Evolutionary conservation across 1,140 invertebrate species (phyloP).

Genomic region (Monochamus saltuarius): DNA sequence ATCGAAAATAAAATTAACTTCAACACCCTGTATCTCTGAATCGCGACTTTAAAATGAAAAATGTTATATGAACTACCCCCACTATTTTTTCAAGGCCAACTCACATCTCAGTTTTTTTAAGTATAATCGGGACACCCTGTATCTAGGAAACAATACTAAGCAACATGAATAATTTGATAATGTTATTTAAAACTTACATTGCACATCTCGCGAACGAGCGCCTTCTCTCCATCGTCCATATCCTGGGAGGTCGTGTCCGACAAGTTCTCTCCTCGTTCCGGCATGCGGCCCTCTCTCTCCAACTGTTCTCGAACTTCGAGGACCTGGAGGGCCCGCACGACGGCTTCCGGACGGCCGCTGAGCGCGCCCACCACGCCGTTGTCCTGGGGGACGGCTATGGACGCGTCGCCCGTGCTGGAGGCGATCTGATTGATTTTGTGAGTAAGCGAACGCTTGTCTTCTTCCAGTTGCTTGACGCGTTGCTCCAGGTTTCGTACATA

Average conservation of each 20-base stretch:
- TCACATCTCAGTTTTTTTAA: too few relatives aligned
- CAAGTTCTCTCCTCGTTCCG: conserved; percentile 49
- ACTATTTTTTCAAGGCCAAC: too few relatives aligned
- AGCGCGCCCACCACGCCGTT: conserved; percentile 53
- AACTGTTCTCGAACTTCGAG: conserved; percentile 87
- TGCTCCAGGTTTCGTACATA: conserved; percentile 86
- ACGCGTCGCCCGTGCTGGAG: conserved; percentile 44
- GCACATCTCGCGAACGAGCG: conserved; percentile 93
- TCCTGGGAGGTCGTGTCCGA: conserved; percentile 59
- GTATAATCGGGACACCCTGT: too few relatives aligned
- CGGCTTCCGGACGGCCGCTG: conserved; percentile 77
- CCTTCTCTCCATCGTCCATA: conserved; percentile 88
- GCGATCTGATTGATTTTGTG: conserved; percentile 53
- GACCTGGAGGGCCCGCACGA: conserved; percentile 85
- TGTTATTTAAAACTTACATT: conserved; percentile 67
- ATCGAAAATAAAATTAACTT: too few relatives aligned
- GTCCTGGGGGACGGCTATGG: conserved; percentile 50
- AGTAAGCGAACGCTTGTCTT: conserved; percentile 67
- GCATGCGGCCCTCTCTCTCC: conserved; percentile 63
- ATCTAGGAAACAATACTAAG: too few relatives aligned
- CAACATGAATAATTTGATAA: neutral
- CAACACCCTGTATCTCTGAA: too few relatives aligned
- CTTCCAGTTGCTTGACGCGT: conserved; percentile 80
- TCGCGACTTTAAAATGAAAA: too few relatives aligned
- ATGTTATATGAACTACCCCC: too few relatives aligned